Base-by-base conservation (phyloP, 2,113 vertebrate species). In the Psilopogon haemacephalus region DNA sequence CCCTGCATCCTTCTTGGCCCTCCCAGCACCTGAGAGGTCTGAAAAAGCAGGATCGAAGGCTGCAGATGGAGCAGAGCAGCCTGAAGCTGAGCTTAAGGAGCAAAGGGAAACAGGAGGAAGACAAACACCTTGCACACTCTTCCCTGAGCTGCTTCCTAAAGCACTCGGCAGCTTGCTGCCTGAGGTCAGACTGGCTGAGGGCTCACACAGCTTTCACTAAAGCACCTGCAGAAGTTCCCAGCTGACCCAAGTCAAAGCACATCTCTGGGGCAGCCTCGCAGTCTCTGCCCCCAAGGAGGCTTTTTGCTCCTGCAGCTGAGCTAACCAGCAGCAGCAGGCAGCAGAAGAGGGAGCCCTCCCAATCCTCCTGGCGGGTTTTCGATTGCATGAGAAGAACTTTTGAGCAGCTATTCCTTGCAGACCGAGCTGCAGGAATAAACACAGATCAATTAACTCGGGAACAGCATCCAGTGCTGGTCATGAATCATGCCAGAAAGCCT, bases 401-500 rank as follows among this genome's bases (percentile, higher is more conserved):
- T n/a, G 77, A 95, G 93, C 90, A 91, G 52, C 88, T 72, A 82
- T 87, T 89, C 91, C 84, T 55, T 26, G 26, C 56, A 60, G 74
- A 70, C 26, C 15, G 18, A 42, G 52, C 44, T 73, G 67, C 90
- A 84, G 75, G 95, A 94, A 92, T 86, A 82, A 95, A 65, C 7
- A 89, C 21, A 19, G 92, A 88, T 89, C 94, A 96, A 87, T 97
- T 96, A 93, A 93, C 94, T 73, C 72, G 27, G 37, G 68, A 69
- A 68, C 54, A 82, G 63, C 75, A 46, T 84, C 82, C 62, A 78
- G 64, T 63, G 17, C 89, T 80, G 68, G 21, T 52, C 37, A 60
- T 9, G 55, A 84, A 89, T 80, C 93, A 33, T 27, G 64, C 81
- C 70, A 90, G 64, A 46, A 68, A 84, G 48, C 90, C 94, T 71